Evolutionary conservation across 2,888 invertebrate genomes (phyloP), one percentile per base, ranked within the genome.

Genomic region (Osmoderma eremita): DNA sequence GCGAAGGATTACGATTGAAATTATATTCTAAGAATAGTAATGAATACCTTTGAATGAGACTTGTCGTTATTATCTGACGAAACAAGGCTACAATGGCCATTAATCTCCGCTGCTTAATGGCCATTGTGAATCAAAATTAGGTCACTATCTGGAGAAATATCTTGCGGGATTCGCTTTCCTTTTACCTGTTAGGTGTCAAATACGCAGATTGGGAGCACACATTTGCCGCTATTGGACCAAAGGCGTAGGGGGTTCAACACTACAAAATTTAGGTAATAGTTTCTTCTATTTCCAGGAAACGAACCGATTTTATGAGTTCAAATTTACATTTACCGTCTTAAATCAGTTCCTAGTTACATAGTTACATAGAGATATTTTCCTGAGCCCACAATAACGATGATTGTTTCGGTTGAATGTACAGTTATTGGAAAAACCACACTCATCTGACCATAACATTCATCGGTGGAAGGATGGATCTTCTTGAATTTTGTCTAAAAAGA

Each of bases 131-230:
- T 56, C 17, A 24, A 56, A 56, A 56, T 56, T 56, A 41, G 56
- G 56, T 41, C 41, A 56, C 39, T 56, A 56, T 56, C 56, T 41
- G 56, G 56, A 56, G 56, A 56, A 56, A 56, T 56, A 56, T 41
- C 39, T 53, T 18, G 58, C 58, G 58, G 58, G 45, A 45, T 45
- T 58, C 42, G 58, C 45, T 58, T 45, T 58, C 42, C 45, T 45
- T 45, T 58, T 58, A 45, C 58, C 58, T n/a, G 30, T 15, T 58
- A 58, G 13, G 58, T 45, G 58, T 58, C 24, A 58, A 58, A 58
- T 58, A 58, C 58, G 8, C 42, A 41, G 41, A 56, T 56, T 56
- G 20, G 18, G 30, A 56, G 18, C 41, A 41, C 41, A 45, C 30
- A 58, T 45, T 24, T 15, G 15, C 58, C 42, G 41, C 10, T 22